A percentile compares a stretch with the other conserved stretches of the same genome.
These are phyloP conservation scores for Drosophila parabipectinata DNA, from an alignment of 1,140 invertebrate genomes.

Conservation along the genomic window DNA sequence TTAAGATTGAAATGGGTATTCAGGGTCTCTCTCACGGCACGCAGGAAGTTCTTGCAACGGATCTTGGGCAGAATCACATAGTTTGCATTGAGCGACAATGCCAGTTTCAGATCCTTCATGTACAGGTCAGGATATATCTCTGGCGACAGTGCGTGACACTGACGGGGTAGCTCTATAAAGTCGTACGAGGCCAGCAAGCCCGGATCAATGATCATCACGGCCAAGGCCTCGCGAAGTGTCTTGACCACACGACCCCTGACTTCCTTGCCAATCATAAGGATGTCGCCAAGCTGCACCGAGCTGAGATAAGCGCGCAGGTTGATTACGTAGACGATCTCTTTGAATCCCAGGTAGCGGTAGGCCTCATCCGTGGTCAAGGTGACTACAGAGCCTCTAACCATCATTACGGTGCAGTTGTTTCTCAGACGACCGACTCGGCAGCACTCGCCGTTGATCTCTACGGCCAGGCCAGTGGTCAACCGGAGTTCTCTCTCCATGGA, in stretches of 20 bases:
- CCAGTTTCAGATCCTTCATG: constrained; percentile 50
- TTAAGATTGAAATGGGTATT: constrained; percentile 43
- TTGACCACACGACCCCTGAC: constrained; percentile 69
- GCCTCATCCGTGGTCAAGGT: constrained; percentile 62
- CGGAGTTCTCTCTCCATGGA: constrained; percentile 42
- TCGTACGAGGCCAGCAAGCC: constrained; percentile 72
- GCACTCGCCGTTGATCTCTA: constrained; percentile 75
- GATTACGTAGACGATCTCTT: constrained; percentile 70
- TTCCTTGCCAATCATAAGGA: constrained; percentile 60
- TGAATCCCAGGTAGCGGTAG: constrained; percentile 65
- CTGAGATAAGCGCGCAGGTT: constrained; percentile 66
- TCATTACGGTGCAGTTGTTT: constrained; percentile 69
- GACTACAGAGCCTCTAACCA: constrained; percentile 56
- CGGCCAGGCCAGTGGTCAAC: constrained; percentile 58
- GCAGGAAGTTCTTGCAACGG: constrained; percentile 67
- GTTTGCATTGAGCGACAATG: constrained; percentile 45
- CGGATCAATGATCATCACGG: constrained; percentile 67
- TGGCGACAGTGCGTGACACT: constrained; percentile 55
- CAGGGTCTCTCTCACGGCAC: constrained; percentile 38
- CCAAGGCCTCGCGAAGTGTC: constrained; percentile 61
- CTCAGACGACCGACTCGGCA: constrained; percentile 70
- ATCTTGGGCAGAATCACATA: constrained; percentile 72
- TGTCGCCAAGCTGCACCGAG: constrained; percentile 55
- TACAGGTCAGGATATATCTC: constrained; percentile 47
- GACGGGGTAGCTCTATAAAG: constrained; percentile 73